Evolutionary conservation across 2,797 vertebrate genomes (phyloP).

Genomic region (Synanceia verrucosa): DNA sequence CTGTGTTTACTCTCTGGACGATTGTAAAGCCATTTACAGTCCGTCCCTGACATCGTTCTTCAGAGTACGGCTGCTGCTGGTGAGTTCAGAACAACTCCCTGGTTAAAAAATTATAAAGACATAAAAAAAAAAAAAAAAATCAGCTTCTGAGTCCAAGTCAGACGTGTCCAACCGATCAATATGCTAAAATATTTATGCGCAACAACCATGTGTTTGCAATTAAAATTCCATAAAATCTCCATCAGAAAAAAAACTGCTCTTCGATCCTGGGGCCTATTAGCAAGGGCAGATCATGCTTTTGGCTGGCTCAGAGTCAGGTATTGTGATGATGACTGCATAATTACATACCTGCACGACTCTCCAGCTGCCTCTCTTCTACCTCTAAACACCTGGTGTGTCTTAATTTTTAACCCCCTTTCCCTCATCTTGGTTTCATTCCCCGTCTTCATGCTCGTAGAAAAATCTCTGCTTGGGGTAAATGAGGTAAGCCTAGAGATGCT

Average conservation of each 20-base stretch:
- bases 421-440: slow-evolving; percentile 6
- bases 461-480: slow-evolving; percentile 52
- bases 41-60: slow-evolving; percentile 40
- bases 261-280: slow-evolving; percentile 59
- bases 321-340: slow-evolving; percentile 47
- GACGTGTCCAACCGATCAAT: slow-evolving; percentile 57
- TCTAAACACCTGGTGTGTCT: not conserved
- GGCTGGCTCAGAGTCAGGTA: slow-evolving; percentile 53
- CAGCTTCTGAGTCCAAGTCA: slow-evolving; percentile 32
- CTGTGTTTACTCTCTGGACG: slow-evolving; percentile 70
- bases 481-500: slow-evolving; percentile 44
- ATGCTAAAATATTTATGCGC: slow-evolving; percentile 71
- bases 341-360: slow-evolving; percentile 54
- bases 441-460: slow-evolving; percentile 8
- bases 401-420: slow-evolving; percentile 29
- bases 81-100: slow-evolving; percentile 25
- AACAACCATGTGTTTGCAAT: slow-evolving; percentile 67
- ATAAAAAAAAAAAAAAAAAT: slow-evolving; percentile 13
- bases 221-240: slow-evolving; percentile 68
- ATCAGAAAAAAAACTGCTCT: slow-evolving; percentile 22
- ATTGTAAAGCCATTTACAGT: slow-evolving; percentile 67
- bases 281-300: slow-evolving; percentile 23
- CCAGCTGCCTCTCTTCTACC: slow-evolving; percentile 3
- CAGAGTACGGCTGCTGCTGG: slow-evolving; percentile 22
- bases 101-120: slow-evolving; percentile 15